A percentile compares a stretch with the other conserved stretches of the same genome.
Conservation (phyloP, 2,888 invertebrate species). For the Orchesella flavescens region DNA sequence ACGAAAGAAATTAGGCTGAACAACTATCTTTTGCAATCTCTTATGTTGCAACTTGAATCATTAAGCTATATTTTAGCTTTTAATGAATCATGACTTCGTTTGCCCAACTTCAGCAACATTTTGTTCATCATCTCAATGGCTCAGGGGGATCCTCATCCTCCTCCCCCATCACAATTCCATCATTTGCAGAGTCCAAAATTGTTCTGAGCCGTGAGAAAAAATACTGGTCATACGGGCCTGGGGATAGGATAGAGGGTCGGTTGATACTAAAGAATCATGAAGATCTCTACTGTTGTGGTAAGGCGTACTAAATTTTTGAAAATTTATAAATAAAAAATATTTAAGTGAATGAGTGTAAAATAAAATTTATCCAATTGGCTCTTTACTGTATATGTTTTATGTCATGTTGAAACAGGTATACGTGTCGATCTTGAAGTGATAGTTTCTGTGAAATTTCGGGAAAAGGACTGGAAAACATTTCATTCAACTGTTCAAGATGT, state of each 20-base stretch:
- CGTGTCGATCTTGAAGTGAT: constrained; percentile 61
- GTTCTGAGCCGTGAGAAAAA: constrained; percentile 58
- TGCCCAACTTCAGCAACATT: constrained; percentile 50
- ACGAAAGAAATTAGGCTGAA: background rate
- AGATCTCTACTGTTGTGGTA: constrained; percentile 57
- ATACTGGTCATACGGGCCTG: constrained; percentile 64
- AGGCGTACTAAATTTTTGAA: background rate
- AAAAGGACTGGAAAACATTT: constrained; percentile 50
- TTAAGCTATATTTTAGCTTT: background rate
- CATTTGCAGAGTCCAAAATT: constrained; percentile 54
- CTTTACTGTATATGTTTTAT: too few relatives aligned
- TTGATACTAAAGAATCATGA: constrained; percentile 51
- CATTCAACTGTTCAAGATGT: constrained; percentile 47
- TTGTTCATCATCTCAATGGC: constrained; percentile 45
- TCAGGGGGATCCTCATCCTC: constrained; percentile 43
- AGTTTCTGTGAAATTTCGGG: constrained; percentile 54
- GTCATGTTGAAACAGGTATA: constrained; percentile 39
- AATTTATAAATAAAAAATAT: too few relatives aligned
- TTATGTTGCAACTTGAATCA: too few relatives aligned
- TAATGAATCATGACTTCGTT: constrained; percentile 36
- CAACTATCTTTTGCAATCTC: background rate
- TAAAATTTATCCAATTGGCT: too few relatives aligned
- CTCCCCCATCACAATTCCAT: constrained; percentile 40
- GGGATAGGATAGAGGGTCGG: constrained; percentile 59
- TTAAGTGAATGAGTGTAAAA: too few relatives aligned